A percentile compares a stretch with the other conserved stretches of the same genome.
These are phyloP conservation scores for Callipepla californica DNA, from an alignment of 2,113 vertebrate genomes.

Conservation along the genomic window DNA sequence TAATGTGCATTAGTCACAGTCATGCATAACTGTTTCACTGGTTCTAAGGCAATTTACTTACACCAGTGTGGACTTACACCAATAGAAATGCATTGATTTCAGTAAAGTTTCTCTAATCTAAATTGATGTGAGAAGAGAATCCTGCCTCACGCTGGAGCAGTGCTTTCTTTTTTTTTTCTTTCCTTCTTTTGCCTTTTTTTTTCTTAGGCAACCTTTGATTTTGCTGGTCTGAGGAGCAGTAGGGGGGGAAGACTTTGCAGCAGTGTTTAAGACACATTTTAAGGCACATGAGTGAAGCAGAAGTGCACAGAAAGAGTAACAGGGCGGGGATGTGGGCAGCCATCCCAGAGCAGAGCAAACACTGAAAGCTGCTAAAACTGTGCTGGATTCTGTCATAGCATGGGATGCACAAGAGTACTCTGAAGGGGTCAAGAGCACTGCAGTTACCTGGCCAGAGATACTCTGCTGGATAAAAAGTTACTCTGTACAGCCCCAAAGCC, in stretches of 20 bases:
- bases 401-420: neutral
- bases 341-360: neutral
- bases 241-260: neutral
- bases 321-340: neutral
- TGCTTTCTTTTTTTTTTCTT: no score
- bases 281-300: neutral
- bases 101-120: neutral
- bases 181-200: no score
- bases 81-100: neutral
- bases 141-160: accelerated
- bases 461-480: neutral
- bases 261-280: accelerated
- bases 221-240: neutral
- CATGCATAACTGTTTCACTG: neutral
- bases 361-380: neutral
- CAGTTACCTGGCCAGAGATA: neutral
- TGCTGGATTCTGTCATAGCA: neutral
- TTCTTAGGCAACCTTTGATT: neutral
- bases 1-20: neutral
- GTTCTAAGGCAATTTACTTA: neutral
- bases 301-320: neutral
- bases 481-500: neutral
- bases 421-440: neutral
- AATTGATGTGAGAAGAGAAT: neutral
- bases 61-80: neutral